These are phyloP conservation scores for Nothocercus julius DNA, from an alignment of 2,113 vertebrate species.

Conservation along the genomic window DNA sequence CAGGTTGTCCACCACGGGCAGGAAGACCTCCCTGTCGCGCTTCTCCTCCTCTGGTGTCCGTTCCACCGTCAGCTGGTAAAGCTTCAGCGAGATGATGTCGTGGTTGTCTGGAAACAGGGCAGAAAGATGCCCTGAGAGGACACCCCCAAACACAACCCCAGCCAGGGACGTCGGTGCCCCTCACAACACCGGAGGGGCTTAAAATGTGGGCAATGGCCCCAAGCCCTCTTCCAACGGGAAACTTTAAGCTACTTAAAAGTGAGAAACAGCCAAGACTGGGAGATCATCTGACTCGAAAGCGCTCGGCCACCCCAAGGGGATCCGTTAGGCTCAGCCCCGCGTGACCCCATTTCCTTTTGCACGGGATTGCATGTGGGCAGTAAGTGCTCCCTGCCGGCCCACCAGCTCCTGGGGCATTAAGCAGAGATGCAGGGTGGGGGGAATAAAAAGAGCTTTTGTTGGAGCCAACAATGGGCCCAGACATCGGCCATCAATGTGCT, in stretches of 20 bases:
- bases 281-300: not conserved
- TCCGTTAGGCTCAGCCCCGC: not conserved
- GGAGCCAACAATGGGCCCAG: not conserved
- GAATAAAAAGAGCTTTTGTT: not conserved
- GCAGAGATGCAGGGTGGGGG: not conserved
- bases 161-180: fast-evolving
- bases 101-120: constrained; percentile 86
- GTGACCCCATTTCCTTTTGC: not conserved
- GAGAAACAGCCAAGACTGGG: not conserved
- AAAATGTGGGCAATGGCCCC: not conserved
- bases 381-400: not conserved
- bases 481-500: fast-evolving
- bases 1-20: constrained; percentile 92
- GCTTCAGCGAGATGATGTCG: constrained; percentile 92
- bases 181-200: fast-evolving
- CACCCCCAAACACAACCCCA: fast-evolving
- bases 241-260: not conserved
- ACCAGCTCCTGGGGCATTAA: not conserved
- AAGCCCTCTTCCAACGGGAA: not conserved
- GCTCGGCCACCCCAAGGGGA: not conserved
- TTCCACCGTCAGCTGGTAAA: constrained; percentile 92
- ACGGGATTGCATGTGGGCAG: not conserved
- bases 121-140: fast-evolving
- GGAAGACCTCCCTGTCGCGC: constrained; percentile 84
- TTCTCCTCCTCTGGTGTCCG: constrained; percentile 86